These are phyloP conservation scores for Drosophila pruinosa DNA, from an alignment of 1,140 invertebrate genomes.

Conservation along the genomic window DNA sequence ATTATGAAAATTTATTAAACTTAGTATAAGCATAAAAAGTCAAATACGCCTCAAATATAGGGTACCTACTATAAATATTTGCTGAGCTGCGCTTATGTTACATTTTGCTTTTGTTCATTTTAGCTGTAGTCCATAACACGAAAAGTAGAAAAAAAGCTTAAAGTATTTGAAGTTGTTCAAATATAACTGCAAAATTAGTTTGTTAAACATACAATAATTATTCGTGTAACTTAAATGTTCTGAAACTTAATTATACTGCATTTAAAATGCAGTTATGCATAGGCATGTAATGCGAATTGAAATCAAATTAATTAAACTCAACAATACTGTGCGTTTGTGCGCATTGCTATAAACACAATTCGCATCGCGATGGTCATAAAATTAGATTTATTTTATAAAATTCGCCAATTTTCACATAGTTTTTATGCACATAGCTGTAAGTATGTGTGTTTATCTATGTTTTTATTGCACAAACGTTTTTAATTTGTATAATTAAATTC, in stretches of 20 bases:
- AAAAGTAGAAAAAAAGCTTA: no score
- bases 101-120: neutral
- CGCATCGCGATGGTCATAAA: constrained; percentile 42
- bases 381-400: constrained; percentile 57
- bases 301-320: constrained; percentile 65
- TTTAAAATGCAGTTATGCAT: constrained; percentile 40
- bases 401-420: constrained; percentile 33
- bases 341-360: constrained; percentile 33
- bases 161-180: neutral
- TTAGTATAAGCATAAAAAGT: neutral
- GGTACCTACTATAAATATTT: neutral
- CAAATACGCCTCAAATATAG: neutral
- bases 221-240: neutral
- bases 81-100: neutral
- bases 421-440: neutral
- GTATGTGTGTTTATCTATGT: neutral
- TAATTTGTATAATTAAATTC: constrained; percentile 73
- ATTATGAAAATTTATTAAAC: neutral
- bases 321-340: no score
- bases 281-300: constrained; percentile 45
- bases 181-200: neutral
- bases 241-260: constrained; percentile 19
- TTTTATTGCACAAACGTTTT: constrained; percentile 44
- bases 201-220: neutral
- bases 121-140: neutral